Evolutionary conservation across 2,113 vertebrate species (phyloP).

Genomic region (Muscicapa adusta): DNA sequence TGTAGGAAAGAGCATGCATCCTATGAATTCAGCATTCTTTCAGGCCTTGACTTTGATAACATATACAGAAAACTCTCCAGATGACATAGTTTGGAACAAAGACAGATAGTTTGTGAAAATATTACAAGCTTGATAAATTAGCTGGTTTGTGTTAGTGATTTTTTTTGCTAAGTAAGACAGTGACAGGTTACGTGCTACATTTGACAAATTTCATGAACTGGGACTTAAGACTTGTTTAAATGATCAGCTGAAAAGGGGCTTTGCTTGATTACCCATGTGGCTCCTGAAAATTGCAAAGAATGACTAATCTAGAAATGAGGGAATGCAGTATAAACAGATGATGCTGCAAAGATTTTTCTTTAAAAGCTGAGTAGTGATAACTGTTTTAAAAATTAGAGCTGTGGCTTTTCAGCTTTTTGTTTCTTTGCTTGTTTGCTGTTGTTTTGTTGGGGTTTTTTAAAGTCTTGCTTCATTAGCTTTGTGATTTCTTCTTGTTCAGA

Average conservation of each 20-base stretch:
- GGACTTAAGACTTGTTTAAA: not conserved
- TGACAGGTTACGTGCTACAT: slow-evolving; percentile 28
- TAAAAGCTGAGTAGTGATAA: not conserved
- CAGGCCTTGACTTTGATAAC: not conserved
- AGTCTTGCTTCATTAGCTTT: not conserved
- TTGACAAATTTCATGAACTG: not conserved
- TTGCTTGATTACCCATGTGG: not conserved
- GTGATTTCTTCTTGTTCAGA: not conserved
- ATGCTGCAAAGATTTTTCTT: not conserved
- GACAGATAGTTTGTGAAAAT: slow-evolving; percentile 21
- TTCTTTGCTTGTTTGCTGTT: not conserved
- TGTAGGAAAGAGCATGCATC: not conserved
- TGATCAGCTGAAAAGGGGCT: not conserved
- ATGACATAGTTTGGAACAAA: not conserved
- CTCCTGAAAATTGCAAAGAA: not conserved
- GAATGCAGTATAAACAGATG: not conserved
- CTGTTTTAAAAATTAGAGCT: not conserved
- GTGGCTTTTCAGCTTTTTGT: not conserved
- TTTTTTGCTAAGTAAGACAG: slow-evolving; percentile 23
- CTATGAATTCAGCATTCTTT: not conserved
- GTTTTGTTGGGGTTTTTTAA: not conserved
- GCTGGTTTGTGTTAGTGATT: slow-evolving; percentile 15
- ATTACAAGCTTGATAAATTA: slow-evolving; percentile 10
- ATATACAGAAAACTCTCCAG: not conserved
- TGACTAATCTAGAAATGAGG: not conserved